Conservation (phyloP, 2,797 vertebrate genomes). For the Tapera naevia region DNA sequence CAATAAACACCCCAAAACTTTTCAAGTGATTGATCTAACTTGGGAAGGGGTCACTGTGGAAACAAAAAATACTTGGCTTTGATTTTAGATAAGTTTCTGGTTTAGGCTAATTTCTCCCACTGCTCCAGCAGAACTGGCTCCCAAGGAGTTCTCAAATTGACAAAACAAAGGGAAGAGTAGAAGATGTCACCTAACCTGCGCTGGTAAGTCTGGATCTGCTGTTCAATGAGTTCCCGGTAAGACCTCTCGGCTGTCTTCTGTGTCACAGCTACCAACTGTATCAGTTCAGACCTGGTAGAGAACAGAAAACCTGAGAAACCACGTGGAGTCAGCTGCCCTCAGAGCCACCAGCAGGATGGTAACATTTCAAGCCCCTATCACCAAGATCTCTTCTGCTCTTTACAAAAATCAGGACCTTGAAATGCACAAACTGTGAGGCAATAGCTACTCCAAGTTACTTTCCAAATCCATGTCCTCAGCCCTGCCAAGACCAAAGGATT, state of each 20-base stretch:
- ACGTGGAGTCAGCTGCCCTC: background rate
- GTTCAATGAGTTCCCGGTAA: conserved; percentile 91
- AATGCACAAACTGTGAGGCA: background rate
- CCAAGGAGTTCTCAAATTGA: background rate
- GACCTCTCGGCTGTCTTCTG: conserved; percentile 89
- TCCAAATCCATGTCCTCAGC: background rate
- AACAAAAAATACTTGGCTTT: background rate
- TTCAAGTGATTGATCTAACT: no score
- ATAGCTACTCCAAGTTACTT: background rate
- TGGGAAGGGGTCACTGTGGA: no score
- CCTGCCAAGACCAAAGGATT: conserved; percentile 27
- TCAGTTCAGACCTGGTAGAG: conserved; percentile 88
- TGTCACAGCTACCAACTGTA: conserved; percentile 95
- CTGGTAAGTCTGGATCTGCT: conserved; percentile 93
- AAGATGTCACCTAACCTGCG: conserved; percentile 82
- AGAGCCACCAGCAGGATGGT: background rate
- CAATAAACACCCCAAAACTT: background rate
- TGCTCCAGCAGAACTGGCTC: background rate
- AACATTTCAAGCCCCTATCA: background rate
- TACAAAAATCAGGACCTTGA: background rate
- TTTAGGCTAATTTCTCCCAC: background rate
- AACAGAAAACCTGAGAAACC: background rate
- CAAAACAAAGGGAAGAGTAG: background rate
- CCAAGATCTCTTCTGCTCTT: background rate
- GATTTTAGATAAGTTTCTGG: background rate